Conservation (phyloP, 2,113 vertebrate species). For the Sula dactylatra region DNA sequence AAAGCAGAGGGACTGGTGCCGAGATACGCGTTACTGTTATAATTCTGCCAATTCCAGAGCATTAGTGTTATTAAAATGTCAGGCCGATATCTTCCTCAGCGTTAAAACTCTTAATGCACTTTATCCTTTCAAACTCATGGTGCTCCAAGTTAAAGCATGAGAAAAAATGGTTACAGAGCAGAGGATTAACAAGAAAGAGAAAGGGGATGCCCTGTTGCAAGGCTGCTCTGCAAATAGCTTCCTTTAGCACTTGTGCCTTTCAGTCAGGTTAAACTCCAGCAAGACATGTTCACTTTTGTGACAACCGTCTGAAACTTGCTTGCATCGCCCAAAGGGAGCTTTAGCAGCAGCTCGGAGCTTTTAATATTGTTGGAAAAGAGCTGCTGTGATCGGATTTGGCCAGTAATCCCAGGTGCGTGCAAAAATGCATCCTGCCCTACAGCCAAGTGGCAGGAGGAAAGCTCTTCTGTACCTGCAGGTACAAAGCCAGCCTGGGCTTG, state of each 20-base stretch:
- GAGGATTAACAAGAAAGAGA: neutral
- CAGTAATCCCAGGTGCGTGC: neutral
- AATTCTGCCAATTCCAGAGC: constrained; percentile 58
- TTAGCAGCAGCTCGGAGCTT: neutral
- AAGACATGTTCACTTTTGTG: neutral
- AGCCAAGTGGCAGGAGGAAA: neutral
- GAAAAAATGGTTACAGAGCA: neutral
- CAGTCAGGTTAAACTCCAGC: neutral
- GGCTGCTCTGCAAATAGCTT: neutral
- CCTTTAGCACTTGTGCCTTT: neutral
- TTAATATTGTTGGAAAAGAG: neutral
- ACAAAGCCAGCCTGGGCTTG: neutral
- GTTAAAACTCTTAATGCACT: constrained; percentile 62
- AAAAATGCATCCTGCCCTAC: neutral
- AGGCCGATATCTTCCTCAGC: constrained; percentile 53
- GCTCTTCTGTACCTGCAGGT: neutral
- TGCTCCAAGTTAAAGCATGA: neutral
- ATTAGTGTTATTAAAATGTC: constrained; percentile 62
- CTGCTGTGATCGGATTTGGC: neutral
- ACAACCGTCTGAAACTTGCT: neutral
- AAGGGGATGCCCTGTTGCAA: neutral
- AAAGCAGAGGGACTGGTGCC: neutral
- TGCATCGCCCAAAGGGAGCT: neutral
- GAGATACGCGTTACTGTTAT: constrained; percentile 21
- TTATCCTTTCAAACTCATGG: constrained; percentile 54